phyloP scores from a whole-genome alignment of 2,797 vertebrate genomes.

The Alca torda region DNA sequence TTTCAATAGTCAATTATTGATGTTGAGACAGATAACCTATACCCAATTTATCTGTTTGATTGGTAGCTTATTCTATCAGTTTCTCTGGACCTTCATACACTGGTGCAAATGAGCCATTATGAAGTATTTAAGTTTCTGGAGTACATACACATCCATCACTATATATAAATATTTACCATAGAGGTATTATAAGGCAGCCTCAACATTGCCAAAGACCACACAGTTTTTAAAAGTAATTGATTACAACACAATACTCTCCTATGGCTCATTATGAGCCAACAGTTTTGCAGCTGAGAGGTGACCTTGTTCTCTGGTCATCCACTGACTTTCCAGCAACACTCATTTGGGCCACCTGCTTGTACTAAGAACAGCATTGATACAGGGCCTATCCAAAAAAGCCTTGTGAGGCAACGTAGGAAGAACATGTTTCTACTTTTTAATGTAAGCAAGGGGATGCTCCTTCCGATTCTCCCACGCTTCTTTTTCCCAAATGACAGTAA shows the following conservation, averaged over 20 bases:
- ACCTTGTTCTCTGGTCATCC: neutral
- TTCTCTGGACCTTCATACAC: neutral
- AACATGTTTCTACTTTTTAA: neutral
- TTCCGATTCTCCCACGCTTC: rapidly evolving
- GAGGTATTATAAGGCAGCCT: neutral
- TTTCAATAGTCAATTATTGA: neutral
- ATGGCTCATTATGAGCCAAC: neutral
- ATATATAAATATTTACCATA: neutral
- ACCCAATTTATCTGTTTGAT: neutral
- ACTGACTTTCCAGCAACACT: neutral
- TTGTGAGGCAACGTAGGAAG: rapidly evolving
- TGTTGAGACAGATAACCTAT: neutral
- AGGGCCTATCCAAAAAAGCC: neutral
- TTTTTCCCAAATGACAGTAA: neutral
- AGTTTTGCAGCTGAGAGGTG: neutral
- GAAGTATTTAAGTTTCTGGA: neutral
- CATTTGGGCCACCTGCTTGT: neutral
- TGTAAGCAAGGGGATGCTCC: neutral
- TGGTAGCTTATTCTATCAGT: neutral
- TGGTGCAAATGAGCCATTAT: neutral
- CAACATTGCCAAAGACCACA: rapidly evolving
- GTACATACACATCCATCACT: neutral
- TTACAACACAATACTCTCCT: neutral
- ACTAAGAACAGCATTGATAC: neutral
- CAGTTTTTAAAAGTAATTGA: neutral